Evolutionary conservation across 2,888 invertebrate genomes (phyloP).

Genomic region (Aleiodes leptofemur): DNA sequence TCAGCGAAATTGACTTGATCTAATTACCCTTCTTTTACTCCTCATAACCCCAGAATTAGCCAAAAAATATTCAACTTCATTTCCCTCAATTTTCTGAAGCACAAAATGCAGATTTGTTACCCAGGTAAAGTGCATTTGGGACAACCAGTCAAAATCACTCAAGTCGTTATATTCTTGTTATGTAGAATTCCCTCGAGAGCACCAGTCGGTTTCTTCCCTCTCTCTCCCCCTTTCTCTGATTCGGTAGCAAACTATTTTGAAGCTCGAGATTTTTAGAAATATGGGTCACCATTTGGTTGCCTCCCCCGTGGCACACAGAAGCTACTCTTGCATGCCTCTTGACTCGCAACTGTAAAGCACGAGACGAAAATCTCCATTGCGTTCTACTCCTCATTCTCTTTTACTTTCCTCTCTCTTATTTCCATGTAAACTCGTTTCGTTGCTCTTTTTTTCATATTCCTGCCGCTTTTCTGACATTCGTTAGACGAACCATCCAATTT

Average conservation of each 20-base stretch:
- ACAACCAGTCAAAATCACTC: constrained; percentile 8
- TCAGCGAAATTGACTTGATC: too few species aligned
- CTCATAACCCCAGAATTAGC: too few species aligned
- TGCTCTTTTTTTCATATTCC: constrained; percentile 16
- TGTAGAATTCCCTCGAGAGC: neutral
- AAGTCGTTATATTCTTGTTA: constrained; percentile 29
- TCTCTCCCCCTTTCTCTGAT: neutral
- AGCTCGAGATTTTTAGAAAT: constrained; percentile 69
- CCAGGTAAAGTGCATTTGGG: constrained; percentile 20
- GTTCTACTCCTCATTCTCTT: neutral
- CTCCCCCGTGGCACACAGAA: constrained; percentile 25
- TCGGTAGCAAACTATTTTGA: constrained; percentile 65
- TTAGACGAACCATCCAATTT: constrained; percentile 14
- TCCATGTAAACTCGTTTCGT: constrained; percentile 25
- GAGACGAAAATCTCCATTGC: neutral
- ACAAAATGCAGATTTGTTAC: constrained; percentile 8
- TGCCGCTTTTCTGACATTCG: neutral
- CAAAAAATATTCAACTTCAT: too few species aligned
- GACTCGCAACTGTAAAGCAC: too few species aligned
- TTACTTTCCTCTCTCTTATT: too few species aligned
- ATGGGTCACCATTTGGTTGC: constrained; percentile 65
- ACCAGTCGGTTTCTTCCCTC: neutral
- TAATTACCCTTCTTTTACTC: too few species aligned
- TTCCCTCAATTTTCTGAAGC: neutral
- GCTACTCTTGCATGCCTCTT: constrained; percentile 13